Evolutionary conservation across 30 jellyfish, hydroid and myxozoan genomes (phyloP), one percentile per base, ranked within the genome.

Genomic region (Mastigias papua): DNA sequence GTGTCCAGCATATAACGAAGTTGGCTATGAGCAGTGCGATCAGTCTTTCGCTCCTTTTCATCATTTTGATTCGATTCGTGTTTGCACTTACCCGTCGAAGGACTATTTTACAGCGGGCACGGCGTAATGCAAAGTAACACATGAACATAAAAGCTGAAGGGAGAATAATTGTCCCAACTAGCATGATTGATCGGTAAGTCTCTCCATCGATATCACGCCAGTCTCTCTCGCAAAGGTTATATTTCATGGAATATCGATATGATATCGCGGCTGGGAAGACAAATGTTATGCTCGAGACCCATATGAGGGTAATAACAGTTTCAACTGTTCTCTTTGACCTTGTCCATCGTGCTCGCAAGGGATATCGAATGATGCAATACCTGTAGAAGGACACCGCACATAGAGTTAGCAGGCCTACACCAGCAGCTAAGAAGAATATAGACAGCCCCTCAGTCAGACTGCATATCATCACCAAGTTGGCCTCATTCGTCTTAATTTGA

Each of bases 1-100:
- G 96, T 28, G 82, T 68, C 96, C 96, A 87, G 54, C 96, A 87
- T 1, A 66, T 62, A 10, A 87, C 84, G 48, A 87, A 87, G 73
- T 87, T 87, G 1, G 80, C 87, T 33, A 87, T 76, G 1, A 87
- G 86, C 30, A 87, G 32, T 19, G 83, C 71, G 46, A 87, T 76
- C 13, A 87, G 90, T 29, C 61, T 69, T 32, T 87, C 96, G 57
- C 89, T 58, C 66, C 88, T 28, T 60, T 87, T 87, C 86, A 70
- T 34, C 96, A 78, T 76, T 48, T 71, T 86, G 51, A 76, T 73
- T 6, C 94, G 82, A 34, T 48, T 35, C 33, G 65, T 17, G 63
- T 69, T 82, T 30, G 84, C 58, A 66, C 84, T 77, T 17, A 48
- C 69, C 2, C 69, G 51, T 5, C 77, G 69, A 0, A 50, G 78